Percentiles rank a stretch among this genome's conserved stretches.
phyloP scores from a whole-genome alignment of 2,113 vertebrate species.

The Syngnathus typhle region DNA sequence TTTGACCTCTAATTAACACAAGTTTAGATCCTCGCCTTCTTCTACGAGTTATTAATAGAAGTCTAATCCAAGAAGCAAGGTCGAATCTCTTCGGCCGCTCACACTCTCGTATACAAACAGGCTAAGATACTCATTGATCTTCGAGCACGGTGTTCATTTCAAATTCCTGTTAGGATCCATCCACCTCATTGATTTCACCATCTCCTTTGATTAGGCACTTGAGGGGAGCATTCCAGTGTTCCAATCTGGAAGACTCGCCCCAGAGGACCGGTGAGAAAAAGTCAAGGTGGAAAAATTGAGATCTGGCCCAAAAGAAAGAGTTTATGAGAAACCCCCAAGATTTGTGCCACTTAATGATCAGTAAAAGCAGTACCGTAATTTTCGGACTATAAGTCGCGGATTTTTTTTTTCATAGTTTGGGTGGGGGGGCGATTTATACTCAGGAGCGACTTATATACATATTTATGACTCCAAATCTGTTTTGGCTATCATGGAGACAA shows the following conservation, averaged over 20 bases:
- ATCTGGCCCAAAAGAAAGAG: neutral
- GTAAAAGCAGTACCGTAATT: no score
- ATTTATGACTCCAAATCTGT: neutral
- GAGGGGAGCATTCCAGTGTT: conserved; percentile 53
- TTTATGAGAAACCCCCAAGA: neutral
- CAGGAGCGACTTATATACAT: no score
- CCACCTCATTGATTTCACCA: conserved; percentile 71
- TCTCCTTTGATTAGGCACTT: conserved; percentile 77
- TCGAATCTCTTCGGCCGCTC: conserved; percentile 39
- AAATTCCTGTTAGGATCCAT: conserved; percentile 76
- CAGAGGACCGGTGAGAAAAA: conserved; percentile 37
- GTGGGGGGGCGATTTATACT: no score
- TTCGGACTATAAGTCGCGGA: no score
- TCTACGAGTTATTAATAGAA: conserved; percentile 49
- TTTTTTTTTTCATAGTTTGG: no score
- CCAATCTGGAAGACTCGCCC: conserved; percentile 54
- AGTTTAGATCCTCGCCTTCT: neutral
- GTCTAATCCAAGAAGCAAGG: conserved; percentile 41
- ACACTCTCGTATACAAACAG: conserved; percentile 19
- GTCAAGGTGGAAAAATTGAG: neutral
- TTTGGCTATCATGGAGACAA: neutral
- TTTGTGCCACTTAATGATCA: neutral
- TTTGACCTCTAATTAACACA: conserved; percentile 46
- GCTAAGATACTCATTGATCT: conserved; percentile 62
- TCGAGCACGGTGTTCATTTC: conserved; percentile 69